Evolutionary conservation across 2,113 vertebrate species (phyloP).

Genomic region (Porphyrio hochstetteri): DNA sequence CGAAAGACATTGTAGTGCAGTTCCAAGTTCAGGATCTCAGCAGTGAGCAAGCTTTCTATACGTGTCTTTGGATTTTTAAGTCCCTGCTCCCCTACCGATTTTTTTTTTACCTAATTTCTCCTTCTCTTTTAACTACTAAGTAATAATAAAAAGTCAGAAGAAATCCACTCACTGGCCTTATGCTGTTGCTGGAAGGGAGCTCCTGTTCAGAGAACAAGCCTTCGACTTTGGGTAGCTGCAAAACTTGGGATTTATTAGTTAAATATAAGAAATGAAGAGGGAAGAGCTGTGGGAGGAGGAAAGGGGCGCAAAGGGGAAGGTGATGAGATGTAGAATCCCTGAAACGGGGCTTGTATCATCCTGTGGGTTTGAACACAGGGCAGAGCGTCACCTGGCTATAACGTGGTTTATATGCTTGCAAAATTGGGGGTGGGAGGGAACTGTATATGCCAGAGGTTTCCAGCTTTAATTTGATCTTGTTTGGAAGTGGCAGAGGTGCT

Average conservation of each 20-base stretch:
- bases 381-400: neutral
- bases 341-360: neutral
- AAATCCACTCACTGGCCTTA: neutral
- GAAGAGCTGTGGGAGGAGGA: neutral
- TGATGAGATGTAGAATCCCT: neutral
- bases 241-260: neutral
- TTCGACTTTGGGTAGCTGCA: neutral
- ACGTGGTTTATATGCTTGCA: neutral
- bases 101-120: neutral
- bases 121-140: neutral
- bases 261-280: neutral
- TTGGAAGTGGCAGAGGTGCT: constrained; percentile 37
- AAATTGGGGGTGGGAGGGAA: neutral
- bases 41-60: neutral
- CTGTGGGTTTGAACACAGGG: neutral
- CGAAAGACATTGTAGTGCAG: neutral
- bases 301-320: neutral
- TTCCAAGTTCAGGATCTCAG: neutral
- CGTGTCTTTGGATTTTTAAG: neutral
- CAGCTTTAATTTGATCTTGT: neutral
- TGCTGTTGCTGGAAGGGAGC: neutral
- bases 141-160: neutral
- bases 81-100: neutral
- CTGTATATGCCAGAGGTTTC: neutral
- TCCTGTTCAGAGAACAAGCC: neutral